A percentile compares a stretch with the other conserved stretches of the same genome.
Evolutionary conservation across 2,113 vertebrate species (phyloP).

Genomic region (Malurus cyaneus): DNA sequence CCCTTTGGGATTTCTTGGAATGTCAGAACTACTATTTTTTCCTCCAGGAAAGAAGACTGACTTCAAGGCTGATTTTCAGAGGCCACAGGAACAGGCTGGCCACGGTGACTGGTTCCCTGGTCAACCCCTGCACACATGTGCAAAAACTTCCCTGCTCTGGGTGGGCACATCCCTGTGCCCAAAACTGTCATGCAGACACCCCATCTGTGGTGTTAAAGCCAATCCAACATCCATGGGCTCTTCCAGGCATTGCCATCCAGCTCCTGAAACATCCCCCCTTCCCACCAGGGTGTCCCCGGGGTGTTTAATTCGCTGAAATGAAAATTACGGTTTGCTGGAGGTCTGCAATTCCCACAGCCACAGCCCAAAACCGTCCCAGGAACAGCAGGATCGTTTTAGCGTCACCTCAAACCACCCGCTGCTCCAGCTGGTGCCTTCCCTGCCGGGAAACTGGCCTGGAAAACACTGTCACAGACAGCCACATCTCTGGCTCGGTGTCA

Average conservation of each 20-base stretch:
- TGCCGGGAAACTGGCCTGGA: not conserved
- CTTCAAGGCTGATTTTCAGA: conserved; percentile 13
- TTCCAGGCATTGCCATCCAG: not conserved
- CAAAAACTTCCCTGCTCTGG: accelerated
- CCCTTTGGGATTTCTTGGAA: conserved; percentile 67
- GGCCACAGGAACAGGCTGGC: not conserved
- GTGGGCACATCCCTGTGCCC: not conserved
- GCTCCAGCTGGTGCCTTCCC: not conserved
- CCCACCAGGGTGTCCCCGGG: not conserved
- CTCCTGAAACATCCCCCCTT: not conserved
- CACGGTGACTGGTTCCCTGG: not conserved
- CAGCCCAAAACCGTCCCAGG: not conserved
- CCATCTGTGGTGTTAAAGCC: not conserved
- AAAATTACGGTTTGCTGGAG: not conserved
- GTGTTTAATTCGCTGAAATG: not conserved
- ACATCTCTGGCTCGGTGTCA: not conserved
- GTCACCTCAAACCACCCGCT: not conserved
- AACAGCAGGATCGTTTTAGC: not conserved
- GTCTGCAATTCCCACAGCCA: accelerated
- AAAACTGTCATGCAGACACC: not conserved
- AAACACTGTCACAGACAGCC: not conserved
- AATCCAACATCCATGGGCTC: accelerated
- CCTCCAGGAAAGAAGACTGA: conserved; percentile 30
- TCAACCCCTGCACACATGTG: not conserved
- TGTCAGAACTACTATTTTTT: conserved; percentile 54